Evolutionary conservation across 2,888 invertebrate species (phyloP).

Genomic region (Chrysolina oricalcia): DNA sequence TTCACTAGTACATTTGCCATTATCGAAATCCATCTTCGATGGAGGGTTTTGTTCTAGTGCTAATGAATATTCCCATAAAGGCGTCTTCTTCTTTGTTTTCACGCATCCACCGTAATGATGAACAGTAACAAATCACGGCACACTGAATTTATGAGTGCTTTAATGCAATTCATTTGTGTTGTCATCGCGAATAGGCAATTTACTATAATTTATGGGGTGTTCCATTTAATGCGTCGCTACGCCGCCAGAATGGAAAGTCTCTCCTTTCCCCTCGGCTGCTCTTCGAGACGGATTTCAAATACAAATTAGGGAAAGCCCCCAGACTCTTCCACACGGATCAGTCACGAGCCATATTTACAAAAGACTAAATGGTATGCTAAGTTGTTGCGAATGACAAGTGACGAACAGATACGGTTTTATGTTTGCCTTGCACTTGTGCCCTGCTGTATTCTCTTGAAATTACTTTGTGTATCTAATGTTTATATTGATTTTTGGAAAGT

Average conservation of each 20-base stretch:
- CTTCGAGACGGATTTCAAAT: conserved; percentile 35
- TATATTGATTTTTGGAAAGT: conserved; percentile 14
- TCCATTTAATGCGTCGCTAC: conserved; percentile 53
- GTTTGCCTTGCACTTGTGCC: conserved; percentile 56
- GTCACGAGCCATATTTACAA: conserved; percentile 50
- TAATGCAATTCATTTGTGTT: conserved; percentile 62
- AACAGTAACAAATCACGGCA: conserved; percentile 58
- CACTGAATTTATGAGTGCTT: conserved; percentile 59
- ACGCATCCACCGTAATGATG: conserved; percentile 46
- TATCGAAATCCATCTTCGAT: not conserved
- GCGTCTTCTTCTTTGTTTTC: conserved; percentile 45
- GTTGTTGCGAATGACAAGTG: conserved; percentile 58
- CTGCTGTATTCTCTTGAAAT: conserved; percentile 37
- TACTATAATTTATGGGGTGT: conserved; percentile 62
- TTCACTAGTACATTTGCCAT: not conserved
- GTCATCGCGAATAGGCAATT: conserved; percentile 60
- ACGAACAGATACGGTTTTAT: conserved; percentile 54
- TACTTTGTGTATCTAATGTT: conserved; percentile 34
- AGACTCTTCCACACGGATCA: conserved; percentile 34
- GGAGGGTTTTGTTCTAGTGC: conserved; percentile 24
- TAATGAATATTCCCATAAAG: conserved; percentile 31
- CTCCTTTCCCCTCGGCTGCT: conserved; percentile 37
- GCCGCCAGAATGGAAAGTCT: conserved; percentile 43
- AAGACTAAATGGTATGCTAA: conserved; percentile 56
- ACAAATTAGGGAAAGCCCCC: conserved; percentile 46